phyloP scores from a whole-genome alignment of 2,113 vertebrate species.

The Mustela nigripes region DNA sequence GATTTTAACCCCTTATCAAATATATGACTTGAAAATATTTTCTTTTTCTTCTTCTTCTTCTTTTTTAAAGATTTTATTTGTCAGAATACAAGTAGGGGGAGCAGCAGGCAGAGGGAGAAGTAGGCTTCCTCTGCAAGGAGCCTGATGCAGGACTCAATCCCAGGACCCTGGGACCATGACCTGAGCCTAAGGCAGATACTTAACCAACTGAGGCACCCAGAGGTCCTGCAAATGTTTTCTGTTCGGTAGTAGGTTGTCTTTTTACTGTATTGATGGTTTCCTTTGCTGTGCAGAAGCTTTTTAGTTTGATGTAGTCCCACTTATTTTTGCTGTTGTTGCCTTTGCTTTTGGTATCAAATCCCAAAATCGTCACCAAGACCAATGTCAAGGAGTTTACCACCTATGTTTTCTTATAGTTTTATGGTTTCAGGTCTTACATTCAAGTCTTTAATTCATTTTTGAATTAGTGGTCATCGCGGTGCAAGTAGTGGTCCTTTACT shows the following conservation, averaged over 20 bases:
- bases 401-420: background rate
- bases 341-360: background rate
- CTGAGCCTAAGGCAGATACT: too few species aligned
- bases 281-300: background rate
- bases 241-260: background rate
- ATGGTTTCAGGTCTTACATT: background rate
- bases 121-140: too few species aligned
- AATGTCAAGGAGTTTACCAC: background rate
- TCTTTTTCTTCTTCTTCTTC: background rate
- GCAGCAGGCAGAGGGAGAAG: too few species aligned
- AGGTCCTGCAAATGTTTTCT: background rate
- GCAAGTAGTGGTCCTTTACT: background rate
- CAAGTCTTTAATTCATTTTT: background rate
- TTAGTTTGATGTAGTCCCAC: background rate
- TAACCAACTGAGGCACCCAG: too few species aligned
- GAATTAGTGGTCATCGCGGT: background rate
- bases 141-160: too few species aligned
- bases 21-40: background rate
- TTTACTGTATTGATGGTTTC: background rate
- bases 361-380: background rate
- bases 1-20: background rate
- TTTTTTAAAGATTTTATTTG: background rate
- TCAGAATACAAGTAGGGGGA: too few species aligned
- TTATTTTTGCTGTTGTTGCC: background rate
- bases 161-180: too few species aligned